Evolutionary conservation across 2,888 invertebrate species (phyloP), one percentile per base, ranked within the genome.

Genomic region (Tribolium freemani): DNA sequence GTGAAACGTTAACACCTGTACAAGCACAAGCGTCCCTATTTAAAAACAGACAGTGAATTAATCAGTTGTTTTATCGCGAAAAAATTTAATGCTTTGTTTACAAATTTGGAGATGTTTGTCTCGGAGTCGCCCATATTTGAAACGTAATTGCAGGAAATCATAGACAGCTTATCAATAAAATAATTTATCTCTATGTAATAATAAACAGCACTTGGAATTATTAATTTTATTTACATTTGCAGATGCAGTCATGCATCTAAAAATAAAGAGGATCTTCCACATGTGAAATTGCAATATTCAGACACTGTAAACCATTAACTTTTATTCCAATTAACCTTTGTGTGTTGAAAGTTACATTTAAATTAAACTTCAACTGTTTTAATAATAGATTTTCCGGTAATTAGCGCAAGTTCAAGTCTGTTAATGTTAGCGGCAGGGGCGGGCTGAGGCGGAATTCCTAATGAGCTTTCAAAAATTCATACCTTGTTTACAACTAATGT

Each of bases 371-470:
- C 8, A 30, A 21, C 31, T 50, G 50, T 38, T 63, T 63, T 51
- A 50, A 51, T 38, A 48, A 30, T 50, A 63, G 50, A 50, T 63
- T 63, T 60, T 57, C 57, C 31, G 10, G 57, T 63, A 63, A 63
- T 63, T 51, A 63, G 46, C n/a, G 6, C 16, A 13, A 10, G 31
- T 63, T 63, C 20, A 26, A 46, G 11, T 30, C 26, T 26, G 48
- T 6, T 56, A 30, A 46, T 56, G 56, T 31, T 56, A 56, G 13
- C 11, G 4, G 26, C 26, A 26, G 26, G 26, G 26, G 3, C 26
- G 26, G 26, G 5, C 26, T 5, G 26, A 16, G 26, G 26, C 3
- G 26, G 26, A 26, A 26, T 26, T 26, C 0, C 3, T 26, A 26
- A 26, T 26, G 26, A 5, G 26, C 26, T 26, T 26, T 26, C 16